phyloP scores from a whole-genome alignment of 2,888 invertebrate species.

The Creontiades dilutus region DNA sequence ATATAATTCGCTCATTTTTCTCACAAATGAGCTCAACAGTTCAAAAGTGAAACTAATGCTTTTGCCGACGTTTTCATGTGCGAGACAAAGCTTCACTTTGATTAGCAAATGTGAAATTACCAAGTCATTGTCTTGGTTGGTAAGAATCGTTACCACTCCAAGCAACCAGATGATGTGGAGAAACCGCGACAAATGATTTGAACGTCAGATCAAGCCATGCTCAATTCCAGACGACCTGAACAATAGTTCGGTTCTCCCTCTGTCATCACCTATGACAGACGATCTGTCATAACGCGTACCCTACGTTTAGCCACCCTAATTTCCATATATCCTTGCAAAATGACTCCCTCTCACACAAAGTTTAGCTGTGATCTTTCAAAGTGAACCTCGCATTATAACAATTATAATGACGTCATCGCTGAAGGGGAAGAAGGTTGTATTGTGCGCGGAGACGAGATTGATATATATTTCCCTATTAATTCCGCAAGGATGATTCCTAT shows the following conservation, averaged over 20 bases:
- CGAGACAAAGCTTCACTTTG: no score
- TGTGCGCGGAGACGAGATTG: slow-evolving; percentile 27
- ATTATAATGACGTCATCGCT: background rate
- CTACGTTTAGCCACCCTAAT: slow-evolving; percentile 15
- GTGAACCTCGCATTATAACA: slow-evolving; percentile 17
- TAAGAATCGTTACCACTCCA: background rate
- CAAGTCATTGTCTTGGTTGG: background rate
- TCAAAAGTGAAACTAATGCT: no score
- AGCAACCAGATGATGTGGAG: background rate
- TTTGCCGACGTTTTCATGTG: no score
- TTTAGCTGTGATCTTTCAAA: slow-evolving; percentile 16
- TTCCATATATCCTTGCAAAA: slow-evolving; percentile 41
- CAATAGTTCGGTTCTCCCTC: background rate
- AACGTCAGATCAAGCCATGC: slow-evolving; percentile 2
- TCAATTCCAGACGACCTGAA: background rate
- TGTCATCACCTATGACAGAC: slow-evolving; percentile 48
- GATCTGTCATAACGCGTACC: slow-evolving; percentile 40
- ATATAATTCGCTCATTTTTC: no score
- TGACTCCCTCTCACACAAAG: background rate
- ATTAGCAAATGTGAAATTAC: no score
- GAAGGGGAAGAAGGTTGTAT: slow-evolving; percentile 18
- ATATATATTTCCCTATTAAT: slow-evolving; percentile 43
- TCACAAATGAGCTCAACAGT: no score
- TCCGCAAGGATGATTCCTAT: slow-evolving; percentile 45
- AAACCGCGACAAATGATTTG: background rate